Conservation (phyloP, 2,797 vertebrate genomes). For the Pterois miles region DNA sequence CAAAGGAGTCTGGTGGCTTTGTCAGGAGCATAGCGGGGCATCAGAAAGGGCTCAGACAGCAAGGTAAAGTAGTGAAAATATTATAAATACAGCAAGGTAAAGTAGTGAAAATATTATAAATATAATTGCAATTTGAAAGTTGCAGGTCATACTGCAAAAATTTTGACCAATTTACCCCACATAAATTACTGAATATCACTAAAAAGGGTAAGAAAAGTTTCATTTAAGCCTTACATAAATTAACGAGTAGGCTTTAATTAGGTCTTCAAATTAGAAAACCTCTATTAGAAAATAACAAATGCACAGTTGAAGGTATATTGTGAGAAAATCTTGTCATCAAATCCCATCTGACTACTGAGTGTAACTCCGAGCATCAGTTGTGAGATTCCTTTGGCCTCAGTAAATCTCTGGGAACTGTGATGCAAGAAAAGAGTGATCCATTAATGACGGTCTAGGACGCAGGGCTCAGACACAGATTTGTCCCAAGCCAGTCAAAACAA, state of each 20-base stretch:
- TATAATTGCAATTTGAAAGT: too few relatives aligned
- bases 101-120: too few relatives aligned
- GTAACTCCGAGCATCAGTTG: neutral
- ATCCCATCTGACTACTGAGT: neutral
- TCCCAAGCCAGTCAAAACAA: slow-evolving; percentile 38
- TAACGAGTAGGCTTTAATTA: neutral
- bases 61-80: too few relatives aligned
- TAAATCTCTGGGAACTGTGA: slow-evolving; percentile 39
- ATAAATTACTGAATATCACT: neutral
- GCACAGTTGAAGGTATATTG: neutral
- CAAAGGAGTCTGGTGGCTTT: too few relatives aligned
- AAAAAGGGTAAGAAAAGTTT: neutral
- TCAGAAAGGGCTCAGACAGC: too few relatives aligned
- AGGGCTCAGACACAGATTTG: slow-evolving; percentile 71
- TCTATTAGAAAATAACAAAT: neutral
- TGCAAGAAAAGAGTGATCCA: slow-evolving; percentile 55
- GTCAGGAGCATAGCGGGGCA: too few relatives aligned
- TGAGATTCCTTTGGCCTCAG: slow-evolving; percentile 53
- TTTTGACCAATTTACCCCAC: neutral
- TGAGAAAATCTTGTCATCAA: neutral
- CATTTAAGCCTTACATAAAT: neutral
- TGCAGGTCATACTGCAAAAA: too few relatives aligned
- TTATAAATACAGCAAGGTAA: too few relatives aligned
- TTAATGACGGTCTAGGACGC: slow-evolving; percentile 51
- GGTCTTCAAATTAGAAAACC: neutral